Percentiles rank a stretch among this genome's conserved stretches.
Conservation (phyloP, 2,797 vertebrate species). For the Pygocentrus nattereri region DNA sequence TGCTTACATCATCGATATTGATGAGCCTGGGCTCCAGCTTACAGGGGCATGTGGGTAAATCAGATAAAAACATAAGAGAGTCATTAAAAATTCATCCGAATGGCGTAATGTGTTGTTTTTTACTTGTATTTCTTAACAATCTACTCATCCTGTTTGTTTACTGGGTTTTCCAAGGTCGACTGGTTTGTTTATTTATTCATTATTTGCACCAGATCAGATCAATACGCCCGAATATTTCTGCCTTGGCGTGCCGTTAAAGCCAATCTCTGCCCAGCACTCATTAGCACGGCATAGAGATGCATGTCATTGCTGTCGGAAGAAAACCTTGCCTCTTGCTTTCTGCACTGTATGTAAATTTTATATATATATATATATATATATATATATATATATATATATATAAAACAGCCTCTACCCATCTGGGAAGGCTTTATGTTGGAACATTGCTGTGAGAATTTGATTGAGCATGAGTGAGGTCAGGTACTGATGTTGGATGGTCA, state of each 20-base stretch:
- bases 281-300: background rate
- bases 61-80: conserved; percentile 19
- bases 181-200: too few relatives aligned
- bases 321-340: too few relatives aligned
- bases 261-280: too few relatives aligned
- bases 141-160: background rate
- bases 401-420: too few relatives aligned
- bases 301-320: too few relatives aligned
- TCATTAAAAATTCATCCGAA: conserved; percentile 18
- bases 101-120: conserved; percentile 12
- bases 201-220: background rate
- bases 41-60: conserved; percentile 25
- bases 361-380: background rate
- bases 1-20: conserved; percentile 5
- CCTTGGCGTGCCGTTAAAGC: background rate
- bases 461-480: too few relatives aligned
- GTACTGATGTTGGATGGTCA: too few relatives aligned
- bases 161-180: background rate
- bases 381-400: too few relatives aligned
- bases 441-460: too few relatives aligned
- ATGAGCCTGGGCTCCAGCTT: conserved; percentile 6
- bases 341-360: too few relatives aligned
- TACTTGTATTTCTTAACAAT: background rate
- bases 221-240: background rate
- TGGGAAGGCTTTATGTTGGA: too few relatives aligned